phyloP scores from a whole-genome alignment of 2,113 vertebrate genomes.

The Dermatemys mawii region DNA sequence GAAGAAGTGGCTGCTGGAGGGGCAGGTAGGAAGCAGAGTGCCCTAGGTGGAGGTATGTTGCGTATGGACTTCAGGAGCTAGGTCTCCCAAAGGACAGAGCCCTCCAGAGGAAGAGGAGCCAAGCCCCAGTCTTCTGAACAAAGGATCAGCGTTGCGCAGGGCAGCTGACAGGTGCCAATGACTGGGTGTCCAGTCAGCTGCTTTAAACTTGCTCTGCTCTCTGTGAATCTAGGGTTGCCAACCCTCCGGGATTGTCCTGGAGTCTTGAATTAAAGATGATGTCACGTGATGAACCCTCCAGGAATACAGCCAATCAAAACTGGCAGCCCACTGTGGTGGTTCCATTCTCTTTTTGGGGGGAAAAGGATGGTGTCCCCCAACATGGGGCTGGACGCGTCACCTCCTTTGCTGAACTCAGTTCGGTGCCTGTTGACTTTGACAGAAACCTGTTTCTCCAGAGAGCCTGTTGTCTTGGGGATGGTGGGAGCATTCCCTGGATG shows the following conservation, averaged over 20 bases:
- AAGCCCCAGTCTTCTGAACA: background rate
- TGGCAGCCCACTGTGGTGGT: background rate
- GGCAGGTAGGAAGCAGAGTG: constrained; percentile 83
- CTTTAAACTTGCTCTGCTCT: background rate
- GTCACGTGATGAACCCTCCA: background rate
- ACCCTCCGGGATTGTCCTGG: background rate
- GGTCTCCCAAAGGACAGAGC: background rate
- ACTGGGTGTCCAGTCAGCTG: background rate
- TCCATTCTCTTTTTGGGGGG: background rate
- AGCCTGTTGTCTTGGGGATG: background rate
- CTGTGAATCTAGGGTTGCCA: background rate
- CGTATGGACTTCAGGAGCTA: background rate
- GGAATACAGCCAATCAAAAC: background rate
- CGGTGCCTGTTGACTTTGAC: background rate
- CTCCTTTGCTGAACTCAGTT: background rate
- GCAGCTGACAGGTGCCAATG: background rate
- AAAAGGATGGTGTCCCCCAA: background rate
- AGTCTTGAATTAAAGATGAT: background rate
- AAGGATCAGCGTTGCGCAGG: fast-evolving
- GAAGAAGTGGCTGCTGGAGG: constrained; percentile 97
- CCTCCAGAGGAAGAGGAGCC: background rate
- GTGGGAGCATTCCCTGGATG: background rate
- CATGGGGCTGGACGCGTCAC: background rate
- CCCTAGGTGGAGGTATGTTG: background rate
- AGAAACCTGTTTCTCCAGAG: background rate